Evolutionary conservation across 2,888 invertebrate genomes (phyloP).

Genomic region (Autographa pulchrina): DNA sequence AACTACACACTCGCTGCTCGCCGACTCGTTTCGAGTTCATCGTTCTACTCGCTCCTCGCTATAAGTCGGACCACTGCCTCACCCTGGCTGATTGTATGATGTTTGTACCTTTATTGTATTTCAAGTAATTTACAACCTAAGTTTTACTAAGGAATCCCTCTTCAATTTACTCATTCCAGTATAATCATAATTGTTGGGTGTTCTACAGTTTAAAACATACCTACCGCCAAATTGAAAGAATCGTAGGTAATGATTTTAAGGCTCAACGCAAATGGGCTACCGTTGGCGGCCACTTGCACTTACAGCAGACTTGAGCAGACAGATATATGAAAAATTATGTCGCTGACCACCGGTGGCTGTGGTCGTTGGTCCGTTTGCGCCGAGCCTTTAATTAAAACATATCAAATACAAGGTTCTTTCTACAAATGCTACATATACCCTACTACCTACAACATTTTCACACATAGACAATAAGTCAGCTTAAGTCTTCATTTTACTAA

Average conservation of each 20-base stretch:
- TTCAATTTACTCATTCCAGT: background rate
- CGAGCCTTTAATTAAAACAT: background rate
- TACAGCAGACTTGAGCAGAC: too few species aligned
- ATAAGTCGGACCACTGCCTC: too few species aligned
- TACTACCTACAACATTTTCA: constrained; percentile 3
- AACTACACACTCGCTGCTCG: too few species aligned
- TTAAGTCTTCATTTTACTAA: constrained; percentile 5
- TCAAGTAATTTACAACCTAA: background rate
- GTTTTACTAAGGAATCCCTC: background rate
- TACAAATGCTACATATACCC: constrained; percentile 1
- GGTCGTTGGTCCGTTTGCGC: too few species aligned
- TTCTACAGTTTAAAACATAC: background rate
- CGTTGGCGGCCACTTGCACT: too few species aligned
- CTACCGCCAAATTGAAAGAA: background rate
- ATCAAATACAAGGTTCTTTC: background rate
- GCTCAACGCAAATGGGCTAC: too few species aligned
- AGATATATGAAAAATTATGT: too few species aligned
- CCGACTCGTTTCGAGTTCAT: too few species aligned
- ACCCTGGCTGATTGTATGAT: background rate
- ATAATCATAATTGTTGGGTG: background rate
- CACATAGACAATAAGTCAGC: background rate
- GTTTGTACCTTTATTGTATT: background rate
- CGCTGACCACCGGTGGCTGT: too few species aligned
- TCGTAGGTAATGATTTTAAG: background rate
- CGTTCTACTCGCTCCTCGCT: too few species aligned